Evolutionary conservation across 2,888 invertebrate species (phyloP), one percentile per base, ranked within the genome.

Genomic region (Metellina segmentata): DNA sequence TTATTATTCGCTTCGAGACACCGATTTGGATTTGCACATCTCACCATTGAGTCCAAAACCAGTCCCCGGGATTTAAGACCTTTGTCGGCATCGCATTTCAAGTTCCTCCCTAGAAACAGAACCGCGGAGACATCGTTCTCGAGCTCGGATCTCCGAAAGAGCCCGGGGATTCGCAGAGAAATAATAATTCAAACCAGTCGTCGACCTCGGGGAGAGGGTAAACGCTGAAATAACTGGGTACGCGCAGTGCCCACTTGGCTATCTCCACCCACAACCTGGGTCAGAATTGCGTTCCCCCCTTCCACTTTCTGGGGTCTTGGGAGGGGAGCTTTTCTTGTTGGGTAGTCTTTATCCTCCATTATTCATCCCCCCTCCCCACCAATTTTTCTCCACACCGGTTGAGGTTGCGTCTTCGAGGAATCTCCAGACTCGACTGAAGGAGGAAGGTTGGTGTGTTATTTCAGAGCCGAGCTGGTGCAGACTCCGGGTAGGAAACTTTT

Each of bases 221-320:
- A 81, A 82, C 71, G 90, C 72, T 72, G 77, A 90, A 90, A 90
- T 86, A 81, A 90, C 85, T 85, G 85, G 90, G 81, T 72, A 52
- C 82, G 70, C 51, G 49, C 61, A 34, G 85, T 75, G 85, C 87
- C 85, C 91, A 86, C 86, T 91, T 91, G 82, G 77, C 86, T 71
- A 78, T 91, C 90, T 91, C 91, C 91, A 91, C 91, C 91, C 91
- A 91, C 91, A 91, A 87, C 91, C 85, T 52, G 71, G 72, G 82
- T 9, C 16, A 7, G 19, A n/a, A n/a, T 19, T 34, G 7, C n/a
- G 19, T 72, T 7, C 88, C 88, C 81, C 20, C 87, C 48, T 9
- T 53, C 52, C 19, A 19, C 52, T n/a, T 19, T n/a, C 11, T 49
- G 75, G 34, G 77, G 74, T 53, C 85, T 53, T 85, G 87, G 79